Evolutionary conservation across 2,113 vertebrate species (phyloP), one percentile per base, ranked within the genome.

Genomic region (Pontoporia blainvillei): DNA sequence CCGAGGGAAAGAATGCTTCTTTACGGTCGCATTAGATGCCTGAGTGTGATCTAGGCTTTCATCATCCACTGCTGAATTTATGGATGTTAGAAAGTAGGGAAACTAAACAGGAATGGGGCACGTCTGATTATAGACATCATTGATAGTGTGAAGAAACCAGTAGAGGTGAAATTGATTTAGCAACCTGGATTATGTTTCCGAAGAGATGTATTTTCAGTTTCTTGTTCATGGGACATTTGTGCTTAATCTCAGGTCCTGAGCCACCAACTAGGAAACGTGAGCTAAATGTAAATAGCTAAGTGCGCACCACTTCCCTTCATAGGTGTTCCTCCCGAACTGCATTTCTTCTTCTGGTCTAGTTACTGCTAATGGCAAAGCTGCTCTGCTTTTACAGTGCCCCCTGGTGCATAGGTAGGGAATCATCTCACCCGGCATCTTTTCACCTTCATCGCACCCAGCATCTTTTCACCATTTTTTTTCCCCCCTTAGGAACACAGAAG

Each of bases 1-100:
- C 3, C 29, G 83, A 64, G 46, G 44, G 29, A 69, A 94, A 95
- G 96, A 98, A 93, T 49, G 13, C 52, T 96, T 93, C 86, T 97
- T 97, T 90, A 97, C 71, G 95, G 34, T 90, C 84, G 54, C 54
- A 36, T 96, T 96, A 95, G 59, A 15, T 89, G 89, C 95, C 86
- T 29, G 27, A 94, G 66, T 95, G 62, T 3, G 4, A 84, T 95
- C 87, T 93, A 94, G 91, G 73, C 57, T 92, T 97, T 95, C 75
- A 66, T 72, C 87, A 96, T 57, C 25, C 66, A 41, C 90, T 95
- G 89, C 83, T 92, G 62, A 41, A 90, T 96, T 97, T 81, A 96
- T 95, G 31, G 73, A 93, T 95, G 7, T 73, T 96, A 75, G 72
- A 34, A 29, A 96, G 71, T 18, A 61, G 96, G 59, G 66, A 90